These are phyloP conservation scores for Lacanobia oleracea DNA, from an alignment of 2,888 invertebrate species.

Conservation along the genomic window DNA sequence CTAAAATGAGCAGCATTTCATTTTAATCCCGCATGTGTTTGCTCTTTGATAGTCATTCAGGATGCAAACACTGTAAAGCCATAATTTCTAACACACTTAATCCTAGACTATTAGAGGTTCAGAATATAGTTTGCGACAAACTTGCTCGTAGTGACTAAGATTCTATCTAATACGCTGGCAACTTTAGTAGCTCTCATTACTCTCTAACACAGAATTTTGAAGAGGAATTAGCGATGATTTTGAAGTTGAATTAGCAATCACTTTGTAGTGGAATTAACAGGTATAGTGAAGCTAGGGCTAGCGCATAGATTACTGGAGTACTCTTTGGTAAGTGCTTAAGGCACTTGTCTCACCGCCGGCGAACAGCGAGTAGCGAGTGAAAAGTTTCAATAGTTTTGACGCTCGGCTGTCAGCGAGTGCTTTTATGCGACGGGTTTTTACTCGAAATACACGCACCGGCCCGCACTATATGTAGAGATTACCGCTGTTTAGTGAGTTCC, in stretches of 20 bases:
- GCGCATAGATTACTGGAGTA: not conserved
- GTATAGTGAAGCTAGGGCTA: no score
- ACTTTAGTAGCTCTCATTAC: slow-evolving; percentile 52
- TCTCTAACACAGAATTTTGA: slow-evolving; percentile 15
- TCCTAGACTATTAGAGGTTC: slow-evolving; percentile 5
- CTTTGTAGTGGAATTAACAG: slow-evolving; percentile 12
- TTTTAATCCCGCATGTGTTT: no score
- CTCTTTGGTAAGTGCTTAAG: not conserved
- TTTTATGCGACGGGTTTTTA: no score
- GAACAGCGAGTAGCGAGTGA: no score
- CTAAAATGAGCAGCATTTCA: no score
- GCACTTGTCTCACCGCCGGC: no score
- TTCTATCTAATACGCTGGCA: slow-evolving; percentile 34
- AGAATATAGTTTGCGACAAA: slow-evolving; percentile 38
- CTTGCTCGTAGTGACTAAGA: slow-evolving; percentile 41
- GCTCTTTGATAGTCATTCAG: not conserved
- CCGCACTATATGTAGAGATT: no score
- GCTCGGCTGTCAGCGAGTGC: no score
- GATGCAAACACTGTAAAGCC: not conserved
- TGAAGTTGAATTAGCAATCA: slow-evolving; percentile 19
- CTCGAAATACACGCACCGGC: no score
- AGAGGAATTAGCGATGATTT: slow-evolving; percentile 21
- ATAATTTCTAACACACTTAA: slow-evolving; percentile 19
- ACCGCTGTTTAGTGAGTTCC: no score
- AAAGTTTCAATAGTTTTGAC: no score